These are phyloP conservation scores for Melieria crassipennis DNA, from an alignment of 2,888 invertebrate species.

Conservation along the genomic window DNA sequence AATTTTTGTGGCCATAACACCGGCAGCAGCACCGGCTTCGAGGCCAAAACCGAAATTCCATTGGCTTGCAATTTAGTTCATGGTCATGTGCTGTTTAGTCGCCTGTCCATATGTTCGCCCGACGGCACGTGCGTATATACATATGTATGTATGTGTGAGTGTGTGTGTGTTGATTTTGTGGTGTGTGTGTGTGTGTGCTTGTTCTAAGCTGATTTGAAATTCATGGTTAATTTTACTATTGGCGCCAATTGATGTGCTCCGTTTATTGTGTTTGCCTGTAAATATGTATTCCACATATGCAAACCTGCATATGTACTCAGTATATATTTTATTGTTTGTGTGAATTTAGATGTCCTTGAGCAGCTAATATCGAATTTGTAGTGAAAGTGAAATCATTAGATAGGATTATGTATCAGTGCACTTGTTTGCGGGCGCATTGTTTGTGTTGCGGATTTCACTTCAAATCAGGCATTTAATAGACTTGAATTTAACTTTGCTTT, in stretches of 20 bases:
- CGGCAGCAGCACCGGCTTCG: slow-evolving; percentile 11
- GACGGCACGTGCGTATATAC: not conserved
- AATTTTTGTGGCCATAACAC: not conserved
- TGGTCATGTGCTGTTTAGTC: slow-evolving; percentile 25
- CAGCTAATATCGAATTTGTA: no score
- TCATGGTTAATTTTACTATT: not conserved
- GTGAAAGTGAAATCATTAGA: no score
- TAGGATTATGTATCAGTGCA: no score
- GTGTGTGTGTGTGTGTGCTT: not conserved
- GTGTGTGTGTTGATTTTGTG: not conserved
- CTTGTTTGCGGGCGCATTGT: no score
- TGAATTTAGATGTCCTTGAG: not conserved
- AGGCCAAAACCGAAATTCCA: slow-evolving; percentile 28
- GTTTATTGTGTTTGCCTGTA: not conserved
- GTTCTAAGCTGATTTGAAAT: slow-evolving; percentile 21
- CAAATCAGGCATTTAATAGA: no score
- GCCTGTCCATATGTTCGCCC: slow-evolving; percentile 2
- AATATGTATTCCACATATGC: not conserved
- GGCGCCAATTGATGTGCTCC: no score
- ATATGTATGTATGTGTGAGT: not conserved
- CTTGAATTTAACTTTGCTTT: no score
- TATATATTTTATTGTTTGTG: not conserved
- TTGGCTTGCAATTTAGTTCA: slow-evolving; percentile 34
- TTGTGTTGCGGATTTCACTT: no score
- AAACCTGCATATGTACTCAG: not conserved